phyloP scores from a whole-genome alignment of 2,888 invertebrate genomes.

The Doris montereyensis region DNA sequence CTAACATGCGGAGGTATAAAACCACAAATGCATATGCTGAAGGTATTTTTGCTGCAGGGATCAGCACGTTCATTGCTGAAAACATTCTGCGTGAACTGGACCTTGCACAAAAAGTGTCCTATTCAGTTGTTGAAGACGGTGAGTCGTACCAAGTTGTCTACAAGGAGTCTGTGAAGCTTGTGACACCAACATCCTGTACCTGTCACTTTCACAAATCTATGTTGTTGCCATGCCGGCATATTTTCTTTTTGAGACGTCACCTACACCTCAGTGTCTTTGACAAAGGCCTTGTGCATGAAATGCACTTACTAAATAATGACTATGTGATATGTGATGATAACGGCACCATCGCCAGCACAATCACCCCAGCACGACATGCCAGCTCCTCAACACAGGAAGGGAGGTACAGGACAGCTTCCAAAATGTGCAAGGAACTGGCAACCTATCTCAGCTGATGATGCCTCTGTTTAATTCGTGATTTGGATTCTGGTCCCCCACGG shows the following conservation, averaged over 20 bases:
- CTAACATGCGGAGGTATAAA: slow-evolving; percentile 10
- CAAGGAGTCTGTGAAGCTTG: slow-evolving; percentile 16
- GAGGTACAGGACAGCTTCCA: slow-evolving; percentile 22
- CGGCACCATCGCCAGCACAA: slow-evolving; percentile 1
- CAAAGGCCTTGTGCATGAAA: neutral
- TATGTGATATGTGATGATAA: neutral
- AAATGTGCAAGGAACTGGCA: slow-evolving; percentile 17
- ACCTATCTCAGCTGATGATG: slow-evolving; percentile 13
- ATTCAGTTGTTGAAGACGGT: neutral
- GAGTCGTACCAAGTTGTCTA: neutral
- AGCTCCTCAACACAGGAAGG: slow-evolving; percentile 27
- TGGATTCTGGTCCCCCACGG: too few relatives aligned
- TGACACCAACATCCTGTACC: slow-evolving; percentile 26
- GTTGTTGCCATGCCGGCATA: slow-evolving; percentile 22
- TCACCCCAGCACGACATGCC: neutral
- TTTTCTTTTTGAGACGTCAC: slow-evolving; percentile 7
- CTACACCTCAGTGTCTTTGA: neutral
- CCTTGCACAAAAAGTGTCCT: neutral
- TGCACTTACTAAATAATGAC: neutral
- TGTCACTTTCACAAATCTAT: slow-evolving; percentile 17
- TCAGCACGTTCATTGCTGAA: slow-evolving; percentile 21
- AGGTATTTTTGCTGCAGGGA: slow-evolving; percentile 14
- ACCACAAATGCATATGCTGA: slow-evolving; percentile 10
- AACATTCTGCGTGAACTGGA: slow-evolving; percentile 10
- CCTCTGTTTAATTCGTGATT: too few relatives aligned